Base-by-base conservation (phyloP, 1,140 invertebrate genomes). In the Drosophila rhopaloa region DNA sequence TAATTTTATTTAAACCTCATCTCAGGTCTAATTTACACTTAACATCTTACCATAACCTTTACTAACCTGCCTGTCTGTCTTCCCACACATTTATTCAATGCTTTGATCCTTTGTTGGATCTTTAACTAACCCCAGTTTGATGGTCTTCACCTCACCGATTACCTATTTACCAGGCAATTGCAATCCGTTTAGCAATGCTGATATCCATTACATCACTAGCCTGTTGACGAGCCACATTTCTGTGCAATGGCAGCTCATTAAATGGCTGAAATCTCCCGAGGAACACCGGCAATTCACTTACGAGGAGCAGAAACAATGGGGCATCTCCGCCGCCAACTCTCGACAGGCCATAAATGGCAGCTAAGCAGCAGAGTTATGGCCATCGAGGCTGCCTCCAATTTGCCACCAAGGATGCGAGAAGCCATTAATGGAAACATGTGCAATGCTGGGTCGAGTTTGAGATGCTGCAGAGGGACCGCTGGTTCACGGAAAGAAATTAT, bases 381-480 rank as follows among this genome's bases (percentile, higher is more conserved):
- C 77, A 73, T 2, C 24, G 66, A 56, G 48, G 76, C 74, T 75
- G 85, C 79, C 88, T 84, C 81, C 85, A 90, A 89, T 89, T 89
- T 84, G 85, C 77, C 85, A 89, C 73, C 68, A 84, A 89, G 77
- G 85, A 89, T 84, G 80, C 60, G 77, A 47, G 13, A 38, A 10
- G 54, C 77, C 85, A 89, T 81, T 89, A 89, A 89, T 89, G 84
- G 84, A 89, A 89, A 76, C 79, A 74, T 80, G 72, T 78, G 80
- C 73, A 70, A 72, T 61, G 65, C 40, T 32, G 48, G 53, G 48
- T 58, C 54, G 82, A 78, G 60, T 53, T 46, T 48, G 67, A 24
- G 50, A 46, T 43, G 62, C 47, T 47, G 61, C 50, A 38, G 54
- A 48, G 44, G 48, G 65, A 67, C 57, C 65, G 43, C 60, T 24